A percentile compares a stretch with the other conserved stretches of the same genome.
phyloP scores from a whole-genome alignment of 64 coral and sea anemone genomes.

The Montipora cactus region DNA sequence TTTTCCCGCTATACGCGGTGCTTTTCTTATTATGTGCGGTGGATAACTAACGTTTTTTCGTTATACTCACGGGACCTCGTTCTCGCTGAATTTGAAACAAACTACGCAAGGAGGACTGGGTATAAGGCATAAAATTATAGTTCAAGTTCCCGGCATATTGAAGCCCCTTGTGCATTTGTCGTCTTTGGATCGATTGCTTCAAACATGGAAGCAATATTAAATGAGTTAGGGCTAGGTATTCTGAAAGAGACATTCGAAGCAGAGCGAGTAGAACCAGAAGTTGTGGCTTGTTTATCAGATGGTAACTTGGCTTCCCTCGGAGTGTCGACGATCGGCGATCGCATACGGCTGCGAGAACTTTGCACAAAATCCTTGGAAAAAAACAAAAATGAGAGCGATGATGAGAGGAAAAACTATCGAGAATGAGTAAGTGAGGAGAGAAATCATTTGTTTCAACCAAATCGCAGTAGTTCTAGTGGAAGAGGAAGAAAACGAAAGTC shows the following conservation, averaged over 20 bases:
- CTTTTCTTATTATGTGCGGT: too few relatives aligned
- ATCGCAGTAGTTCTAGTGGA: slow-evolving; percentile 33
- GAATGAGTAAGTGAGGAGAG: slow-evolving; percentile 21
- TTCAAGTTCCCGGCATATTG: neutral
- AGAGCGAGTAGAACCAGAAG: slow-evolving; percentile 43
- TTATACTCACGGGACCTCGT: slow-evolving; percentile 27
- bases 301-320: slow-evolving; percentile 51
- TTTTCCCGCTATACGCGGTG: too few relatives aligned
- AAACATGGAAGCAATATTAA: slow-evolving; percentile 45
- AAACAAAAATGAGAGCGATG: neutral
- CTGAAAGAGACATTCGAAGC: slow-evolving; percentile 46
- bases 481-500: slow-evolving; percentile 51
- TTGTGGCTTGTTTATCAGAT: slow-evolving; percentile 34
- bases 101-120: neutral
- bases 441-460: slow-evolving; percentile 47
- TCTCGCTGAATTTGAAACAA: neutral
- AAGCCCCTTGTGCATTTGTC: neutral
- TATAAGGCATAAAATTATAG: neutral
- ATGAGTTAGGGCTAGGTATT: slow-evolving; percentile 13
- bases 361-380: slow-evolving; percentile 45
- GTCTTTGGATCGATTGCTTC: neutral
- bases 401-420: slow-evolving; percentile 38
- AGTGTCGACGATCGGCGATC: slow-evolving; percentile 55
- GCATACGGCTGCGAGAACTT: slow-evolving; percentile 25
- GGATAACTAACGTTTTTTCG: neutral